These are phyloP conservation scores for Mormyrus lacerda DNA, from an alignment of 2,113 vertebrate species.

Conservation along the genomic window DNA sequence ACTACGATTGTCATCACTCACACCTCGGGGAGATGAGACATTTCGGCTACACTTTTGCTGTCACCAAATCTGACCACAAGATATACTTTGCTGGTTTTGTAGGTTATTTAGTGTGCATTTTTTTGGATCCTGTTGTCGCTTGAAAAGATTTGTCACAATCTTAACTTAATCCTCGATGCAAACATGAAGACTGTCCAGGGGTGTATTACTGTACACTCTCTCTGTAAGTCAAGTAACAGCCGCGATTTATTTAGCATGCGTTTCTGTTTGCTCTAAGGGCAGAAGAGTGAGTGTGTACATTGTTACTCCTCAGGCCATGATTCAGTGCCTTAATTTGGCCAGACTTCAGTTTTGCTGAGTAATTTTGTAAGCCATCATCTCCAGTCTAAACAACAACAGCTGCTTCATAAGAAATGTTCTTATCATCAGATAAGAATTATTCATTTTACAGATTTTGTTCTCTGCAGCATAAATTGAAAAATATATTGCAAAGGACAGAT, in stretches of 20 bases:
- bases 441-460: background rate
- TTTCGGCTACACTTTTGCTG: background rate
- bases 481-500: background rate
- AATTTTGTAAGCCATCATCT: background rate
- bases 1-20: background rate
- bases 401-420: background rate
- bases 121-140: background rate
- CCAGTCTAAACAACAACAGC: background rate
- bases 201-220: background rate
- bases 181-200: background rate
- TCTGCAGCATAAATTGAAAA: background rate
- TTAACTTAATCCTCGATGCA: background rate
- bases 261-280: background rate
- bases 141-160: background rate
- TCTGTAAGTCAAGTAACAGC: background rate
- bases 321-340: background rate
- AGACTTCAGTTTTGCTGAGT: background rate
- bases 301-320: background rate
- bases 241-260: background rate
- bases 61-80: background rate
- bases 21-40: background rate
- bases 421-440: background rate
- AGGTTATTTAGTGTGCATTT: background rate
- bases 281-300: background rate
- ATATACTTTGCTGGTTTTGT: background rate